A percentile compares a stretch with the other conserved stretches of the same genome.
Evolutionary conservation across 2,888 invertebrate species (phyloP).

Genomic region (Folsomia manolachei): DNA sequence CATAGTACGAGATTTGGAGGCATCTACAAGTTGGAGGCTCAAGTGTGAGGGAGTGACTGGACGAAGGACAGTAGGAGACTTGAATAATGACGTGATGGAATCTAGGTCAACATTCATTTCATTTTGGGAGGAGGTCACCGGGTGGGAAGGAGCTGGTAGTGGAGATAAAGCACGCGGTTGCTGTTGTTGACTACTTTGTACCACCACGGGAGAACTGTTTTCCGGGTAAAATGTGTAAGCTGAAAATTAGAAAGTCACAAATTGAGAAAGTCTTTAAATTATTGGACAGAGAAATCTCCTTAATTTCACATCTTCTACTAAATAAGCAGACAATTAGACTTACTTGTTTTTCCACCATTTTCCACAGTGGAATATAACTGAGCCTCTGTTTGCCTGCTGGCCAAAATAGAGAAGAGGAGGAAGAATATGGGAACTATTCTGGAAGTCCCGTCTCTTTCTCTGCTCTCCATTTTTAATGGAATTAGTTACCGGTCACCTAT

Average conservation of each 20-base stretch:
- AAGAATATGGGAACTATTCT: too few species aligned
- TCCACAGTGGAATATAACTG: background rate
- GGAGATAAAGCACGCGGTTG: background rate
- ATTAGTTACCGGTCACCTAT: too few species aligned
- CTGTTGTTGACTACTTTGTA: background rate
- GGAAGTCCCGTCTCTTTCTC: background rate
- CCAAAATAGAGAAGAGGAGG: too few species aligned
- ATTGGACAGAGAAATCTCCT: too few species aligned
- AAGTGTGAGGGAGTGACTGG: too few species aligned
- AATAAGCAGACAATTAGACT: background rate
- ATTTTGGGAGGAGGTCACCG: too few species aligned
- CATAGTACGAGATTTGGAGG: background rate
- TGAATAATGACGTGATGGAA: too few species aligned
- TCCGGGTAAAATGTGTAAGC: background rate
- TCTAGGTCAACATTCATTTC: too few species aligned
- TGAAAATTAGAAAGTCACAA: background rate
- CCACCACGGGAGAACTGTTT: background rate
- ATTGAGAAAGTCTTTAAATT: background rate
- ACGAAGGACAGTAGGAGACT: too few species aligned
- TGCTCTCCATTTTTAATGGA: background rate
- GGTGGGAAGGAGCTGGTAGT: background rate
- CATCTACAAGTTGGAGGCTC: too few species aligned
- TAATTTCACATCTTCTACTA: background rate
- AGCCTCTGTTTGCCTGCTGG: background rate
- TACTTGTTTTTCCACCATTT: background rate